Base-by-base conservation (phyloP, 2,888 invertebrate genomes). In the Orthosia gracilis region DNA sequence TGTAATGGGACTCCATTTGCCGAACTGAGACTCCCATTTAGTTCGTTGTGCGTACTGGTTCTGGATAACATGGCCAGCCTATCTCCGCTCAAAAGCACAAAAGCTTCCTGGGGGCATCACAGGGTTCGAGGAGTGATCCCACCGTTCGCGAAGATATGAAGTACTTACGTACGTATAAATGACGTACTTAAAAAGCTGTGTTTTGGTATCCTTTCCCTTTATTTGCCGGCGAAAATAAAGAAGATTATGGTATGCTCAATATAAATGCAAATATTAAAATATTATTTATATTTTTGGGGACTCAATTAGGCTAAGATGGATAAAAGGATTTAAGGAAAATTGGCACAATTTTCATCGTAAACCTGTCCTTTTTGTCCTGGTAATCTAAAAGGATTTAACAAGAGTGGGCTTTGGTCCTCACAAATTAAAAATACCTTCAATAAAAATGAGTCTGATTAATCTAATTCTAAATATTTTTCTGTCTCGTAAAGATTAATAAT, bases 181-280 rank as follows among this genome's bases (percentile, higher is more conserved):
- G n/a, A 15, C 18, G 3, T 26, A 40, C 40, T 40, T 40, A 52
- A 58, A 2, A 26, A 45, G 2, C 26, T 47, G 31, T 49, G 50
- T 23, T 75, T n/a, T 55, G 18, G 3, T 4, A 54, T 40, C 12
- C 15, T 26, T 66, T n/a, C 13, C 31, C 7, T 3, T 4, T 2
- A 21, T 45, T 2, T 26, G 50, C 5, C 7, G 9, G 21, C 26
- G 4, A 55, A 45, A 50, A 76, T 50, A 62, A 50, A 62, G 11
- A 52, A 31, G 21, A 47, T 62, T 62, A 49, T 47, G 31, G 21
- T 31, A n/a, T 47, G 17, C 17, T 52, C 55, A 50, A 76, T 76
- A 57, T 76, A 57, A 61, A 76, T 76, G 45, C 57, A 40, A 77
- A 77, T 63, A 52, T 69, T 15, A 26, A 18, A 63, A 31, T 45